Base-by-base conservation (phyloP, 2,888 invertebrate species). In the Epinotia ramella region DNA sequence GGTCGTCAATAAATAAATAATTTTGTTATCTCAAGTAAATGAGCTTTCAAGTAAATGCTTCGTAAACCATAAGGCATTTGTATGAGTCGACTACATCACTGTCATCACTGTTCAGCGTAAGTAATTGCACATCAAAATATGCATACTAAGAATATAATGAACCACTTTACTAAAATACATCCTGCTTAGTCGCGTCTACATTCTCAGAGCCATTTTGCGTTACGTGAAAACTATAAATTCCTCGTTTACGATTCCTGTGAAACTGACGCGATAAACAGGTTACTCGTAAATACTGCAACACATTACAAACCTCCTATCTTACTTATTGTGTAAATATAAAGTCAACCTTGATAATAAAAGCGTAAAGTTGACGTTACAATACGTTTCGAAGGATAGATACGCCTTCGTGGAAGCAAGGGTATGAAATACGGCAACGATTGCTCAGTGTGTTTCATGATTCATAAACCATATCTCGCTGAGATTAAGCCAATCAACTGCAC, bases 201-300 rank as follows among this genome's bases (percentile, higher is more conserved):
- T 68, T 63, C 68, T 28, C 63, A 16, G 57, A 73, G 64, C 59
- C 13, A 57, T 46, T 13, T 56, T 18, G 33, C 57, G 59, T 53
- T 65, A 59, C 59, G 64, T 40, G 69, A 65, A 64, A 65, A 74
- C 74, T 65, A 74, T 69, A 74, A 70, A 79, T 81, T 83, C 85
- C 82, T 82, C 80, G 81, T 84, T 88, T 83, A 88, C 85, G 85
- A 86, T 84, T 84, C 82, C 83, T 79, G 81, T 81, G 84, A 85
- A 87, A 83, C 84, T 81, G 68, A 85, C 84, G 85, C 78, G 82
- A 84, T 88, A 87, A 86, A 88, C 85, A 86, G 80, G 64, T 70
- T 71, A 33, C 76, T 79, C 83, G 80, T 86, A 86, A 86, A 86
- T 84, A 80, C 80, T 75, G n/a, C 16, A n/a, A 16, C 44, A 46